Evolutionary conservation across 2,797 vertebrate species (phyloP).

Genomic region (Philypnodon macrostomus): DNA sequence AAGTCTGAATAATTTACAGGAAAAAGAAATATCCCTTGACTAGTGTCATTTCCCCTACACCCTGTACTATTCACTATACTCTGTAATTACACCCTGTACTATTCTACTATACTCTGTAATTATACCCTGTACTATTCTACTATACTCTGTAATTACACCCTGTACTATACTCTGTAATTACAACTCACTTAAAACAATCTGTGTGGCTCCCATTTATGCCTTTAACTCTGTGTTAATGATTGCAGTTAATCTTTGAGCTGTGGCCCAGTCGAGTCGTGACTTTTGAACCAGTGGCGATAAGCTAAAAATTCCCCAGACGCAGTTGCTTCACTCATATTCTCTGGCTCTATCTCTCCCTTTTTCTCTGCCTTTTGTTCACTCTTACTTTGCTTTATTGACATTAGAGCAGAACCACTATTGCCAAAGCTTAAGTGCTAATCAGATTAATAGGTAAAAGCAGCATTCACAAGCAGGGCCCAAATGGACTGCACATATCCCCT

Average conservation of each 20-base stretch:
- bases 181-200: slow-evolving; percentile 6
- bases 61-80: too few species aligned
- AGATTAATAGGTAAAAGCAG: slow-evolving; percentile 4
- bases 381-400: slow-evolving; percentile 22
- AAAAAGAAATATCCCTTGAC: slow-evolving; percentile 5
- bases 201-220: neutral
- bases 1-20: slow-evolving; percentile 24
- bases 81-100: too few species aligned
- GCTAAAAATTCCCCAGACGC: slow-evolving; percentile 37
- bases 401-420: slow-evolving; percentile 8
- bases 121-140: too few species aligned
- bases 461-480: slow-evolving; percentile 17
- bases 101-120: too few species aligned
- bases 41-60: neutral
- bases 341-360: neutral
- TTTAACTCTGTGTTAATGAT: slow-evolving; percentile 62
- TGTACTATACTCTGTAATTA: slow-evolving; percentile 6
- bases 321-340: slow-evolving; percentile 52
- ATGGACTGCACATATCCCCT: neutral
- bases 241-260: slow-evolving; percentile 71
- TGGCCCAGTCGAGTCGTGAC: slow-evolving; percentile 54
- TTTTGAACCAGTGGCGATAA: slow-evolving; percentile 70
- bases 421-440: slow-evolving; percentile 22
- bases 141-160: too few species aligned
- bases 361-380: slow-evolving; percentile 2